Evolutionary conservation across 2,797 vertebrate genomes (phyloP), one percentile per base, ranked within the genome.

Genomic region (Margarornis squamiger): DNA sequence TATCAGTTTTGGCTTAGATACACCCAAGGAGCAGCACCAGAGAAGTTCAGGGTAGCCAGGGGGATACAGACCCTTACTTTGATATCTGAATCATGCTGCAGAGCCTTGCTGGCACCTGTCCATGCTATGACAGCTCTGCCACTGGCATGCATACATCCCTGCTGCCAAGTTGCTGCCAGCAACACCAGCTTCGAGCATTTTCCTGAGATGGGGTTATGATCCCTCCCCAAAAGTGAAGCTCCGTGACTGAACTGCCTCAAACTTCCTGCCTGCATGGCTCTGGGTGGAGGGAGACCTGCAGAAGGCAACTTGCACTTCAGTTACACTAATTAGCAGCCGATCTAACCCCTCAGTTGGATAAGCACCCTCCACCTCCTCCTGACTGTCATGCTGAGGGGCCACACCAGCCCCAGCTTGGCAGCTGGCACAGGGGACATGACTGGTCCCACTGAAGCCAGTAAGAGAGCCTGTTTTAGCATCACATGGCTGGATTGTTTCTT

Each of bases 61-160:
- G 23, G 34, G 30, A 15, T 14, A 18, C 18, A 48, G 38, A 29
- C 8, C 36, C 71, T 75, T 12, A 17, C n/a, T 39, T 32, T 6
- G 8, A 30, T 16, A 32, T 20, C 38, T 5, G 3, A 20, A 43
- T 23, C 0, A 1, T 20, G 49, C 26, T 36, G 67, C 46, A 61
- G 58, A 85, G 38, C 54, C 52, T 39, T 6, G 5, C 62, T 68
- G 43, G 54, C 38, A 29, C 45, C 74, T 16, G 3, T 11, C 54
- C 14, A 32, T 2, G 45, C 0, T 6, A 52, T 4, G 21, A 13
- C 1, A 4, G 59, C 66, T 52, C 59, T 51, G 51, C 51, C 2
- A 3, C 0, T 0, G 39, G 38, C 48, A 21, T 4, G 1, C 30
- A 30, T 32, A 13, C 1, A 0, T 34, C 27, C 36, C 52, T 4